Percentiles rank a stretch among this genome's conserved stretches.
Conservation (phyloP, 1,140 invertebrate species). For the Nylanderia fulva region DNA sequence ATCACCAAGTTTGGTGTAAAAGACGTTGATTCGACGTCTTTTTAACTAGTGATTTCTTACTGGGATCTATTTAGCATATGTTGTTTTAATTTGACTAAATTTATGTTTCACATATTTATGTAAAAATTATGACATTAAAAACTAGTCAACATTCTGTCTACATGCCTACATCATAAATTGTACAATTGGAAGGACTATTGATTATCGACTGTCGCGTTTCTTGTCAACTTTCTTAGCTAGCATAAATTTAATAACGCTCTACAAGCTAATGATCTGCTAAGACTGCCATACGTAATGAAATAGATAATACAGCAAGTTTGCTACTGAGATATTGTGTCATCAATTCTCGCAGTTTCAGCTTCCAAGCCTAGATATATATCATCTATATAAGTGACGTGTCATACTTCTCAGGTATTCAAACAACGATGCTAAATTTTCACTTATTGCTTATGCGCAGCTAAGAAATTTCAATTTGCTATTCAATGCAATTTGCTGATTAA, state of each 20-base stretch:
- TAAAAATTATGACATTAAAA: not conserved
- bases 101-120: not conserved
- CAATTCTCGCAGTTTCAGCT: constrained; percentile 48
- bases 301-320: constrained; percentile 74
- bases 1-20: too few relatives aligned
- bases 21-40: too few relatives aligned
- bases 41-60: too few relatives aligned
- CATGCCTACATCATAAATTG: constrained; percentile 2
- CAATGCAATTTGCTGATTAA: constrained; percentile 37
- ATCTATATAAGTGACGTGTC: constrained; percentile 6
- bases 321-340: constrained; percentile 69
- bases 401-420: constrained; percentile 19
- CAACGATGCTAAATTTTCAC: constrained; percentile 26
- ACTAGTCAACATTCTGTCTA: not conserved
- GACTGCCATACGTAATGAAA: constrained; percentile 70
- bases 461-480: constrained; percentile 50
- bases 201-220: constrained; percentile 56
- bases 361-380: constrained; percentile 21
- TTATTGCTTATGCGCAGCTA: constrained; percentile 30
- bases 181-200: constrained; percentile 49
- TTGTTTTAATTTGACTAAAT: not conserved
- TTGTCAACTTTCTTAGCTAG: constrained; percentile 67
- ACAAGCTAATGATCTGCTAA: constrained; percentile 55
- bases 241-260: constrained; percentile 64
- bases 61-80: not conserved